Evolutionary conservation across 2,113 vertebrate genomes (phyloP).

Genomic region (Pelobates fuscus): DNA sequence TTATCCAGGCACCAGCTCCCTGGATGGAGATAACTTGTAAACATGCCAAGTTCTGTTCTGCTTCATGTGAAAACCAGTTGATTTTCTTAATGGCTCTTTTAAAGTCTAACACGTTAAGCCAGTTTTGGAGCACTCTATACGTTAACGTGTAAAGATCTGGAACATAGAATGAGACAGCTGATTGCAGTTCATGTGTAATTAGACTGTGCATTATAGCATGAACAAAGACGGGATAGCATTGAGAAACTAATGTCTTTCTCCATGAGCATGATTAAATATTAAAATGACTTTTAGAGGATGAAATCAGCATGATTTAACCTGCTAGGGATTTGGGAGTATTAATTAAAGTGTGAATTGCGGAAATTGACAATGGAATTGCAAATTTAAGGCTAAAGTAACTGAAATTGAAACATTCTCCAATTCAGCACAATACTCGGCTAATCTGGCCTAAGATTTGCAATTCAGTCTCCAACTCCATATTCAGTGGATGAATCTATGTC

Average conservation of each 20-base stretch:
- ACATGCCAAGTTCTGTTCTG: constrained; percentile 9
- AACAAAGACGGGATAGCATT: background rate
- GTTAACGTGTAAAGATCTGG: too few species aligned
- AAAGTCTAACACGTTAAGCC: too few species aligned
- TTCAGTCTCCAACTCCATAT: too few species aligned
- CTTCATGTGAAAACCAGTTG: background rate
- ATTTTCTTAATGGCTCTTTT: too few species aligned
- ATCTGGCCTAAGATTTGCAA: too few species aligned
- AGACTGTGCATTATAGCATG: background rate
- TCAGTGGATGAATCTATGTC: too few species aligned
- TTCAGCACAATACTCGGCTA: too few species aligned
- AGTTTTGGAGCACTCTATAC: too few species aligned
- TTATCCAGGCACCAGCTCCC: background rate
- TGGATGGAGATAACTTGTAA: constrained; percentile 21
- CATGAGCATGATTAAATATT: constrained; percentile 34
- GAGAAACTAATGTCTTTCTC: constrained; percentile 5
- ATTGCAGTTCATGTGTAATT: background rate
- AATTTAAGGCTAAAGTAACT: too few species aligned
- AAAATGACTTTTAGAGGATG: constrained; percentile 15
- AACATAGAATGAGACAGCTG: background rate
- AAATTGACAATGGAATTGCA: too few species aligned
- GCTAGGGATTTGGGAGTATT: background rate
- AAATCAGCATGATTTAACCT: constrained; percentile 12
- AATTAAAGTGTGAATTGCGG: too few species aligned
- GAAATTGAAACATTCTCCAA: too few species aligned